Evolutionary conservation across 2,113 vertebrate species (phyloP).

Genomic region (Thunnus thynnus): DNA sequence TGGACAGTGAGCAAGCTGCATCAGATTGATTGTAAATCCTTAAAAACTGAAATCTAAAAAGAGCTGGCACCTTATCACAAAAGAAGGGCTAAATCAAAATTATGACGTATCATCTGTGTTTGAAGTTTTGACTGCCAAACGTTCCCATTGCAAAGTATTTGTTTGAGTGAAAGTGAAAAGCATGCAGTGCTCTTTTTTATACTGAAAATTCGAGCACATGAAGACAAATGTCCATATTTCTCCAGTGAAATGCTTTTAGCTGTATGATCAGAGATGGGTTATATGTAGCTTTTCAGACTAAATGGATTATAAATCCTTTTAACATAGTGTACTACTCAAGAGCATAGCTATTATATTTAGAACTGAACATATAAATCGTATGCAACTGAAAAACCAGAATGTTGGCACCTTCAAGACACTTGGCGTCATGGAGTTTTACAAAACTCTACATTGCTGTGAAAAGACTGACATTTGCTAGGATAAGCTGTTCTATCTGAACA

Average conservation of each 20-base stretch:
- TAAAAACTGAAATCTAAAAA: constrained; percentile 1
- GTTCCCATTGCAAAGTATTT: not conserved
- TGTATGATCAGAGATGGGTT: not conserved
- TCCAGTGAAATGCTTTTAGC: not conserved
- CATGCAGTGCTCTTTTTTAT: not conserved
- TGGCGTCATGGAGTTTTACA: not conserved
- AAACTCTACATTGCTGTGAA: not conserved
- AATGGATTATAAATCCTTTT: not conserved
- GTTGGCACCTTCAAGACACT: not conserved
- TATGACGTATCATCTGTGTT: not conserved
- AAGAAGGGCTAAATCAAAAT: not conserved
- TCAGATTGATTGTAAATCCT: constrained; percentile 2
- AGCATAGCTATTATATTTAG: not conserved
- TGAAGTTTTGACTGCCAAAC: no score
- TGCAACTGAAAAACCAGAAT: not conserved
- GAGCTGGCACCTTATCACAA: constrained; percentile 10
- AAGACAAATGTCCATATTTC: not conserved
- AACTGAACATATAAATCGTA: not conserved
- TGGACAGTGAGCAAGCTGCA: not conserved
- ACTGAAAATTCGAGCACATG: not conserved
- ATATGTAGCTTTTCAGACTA: not conserved
- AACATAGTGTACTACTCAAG: not conserved
- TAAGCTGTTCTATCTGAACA: constrained; percentile 1
- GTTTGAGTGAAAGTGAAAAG: not conserved
- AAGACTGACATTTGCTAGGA: constrained; percentile 14